Evolutionary conservation across 2,888 invertebrate genomes (phyloP), one percentile per base, ranked within the genome.

Genomic region (Thecophora atra): DNA sequence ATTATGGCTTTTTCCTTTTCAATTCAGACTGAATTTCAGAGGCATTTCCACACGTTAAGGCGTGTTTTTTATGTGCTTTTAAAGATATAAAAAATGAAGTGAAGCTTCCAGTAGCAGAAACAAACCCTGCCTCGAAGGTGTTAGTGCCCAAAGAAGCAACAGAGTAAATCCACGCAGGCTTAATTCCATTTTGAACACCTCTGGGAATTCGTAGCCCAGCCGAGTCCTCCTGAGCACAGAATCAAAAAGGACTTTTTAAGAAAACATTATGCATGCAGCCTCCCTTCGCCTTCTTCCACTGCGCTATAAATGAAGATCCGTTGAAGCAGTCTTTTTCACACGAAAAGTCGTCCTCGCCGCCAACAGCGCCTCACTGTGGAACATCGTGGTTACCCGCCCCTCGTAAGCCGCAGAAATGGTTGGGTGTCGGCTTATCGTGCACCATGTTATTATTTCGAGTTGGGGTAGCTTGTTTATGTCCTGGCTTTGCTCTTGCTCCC

Each of bases 111-210:
- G 24, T 24, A 15, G 13, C 51, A 68, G 70, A 68, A 70, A 24
- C 69, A 71, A 74, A 76, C 73, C 70, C 75, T 73, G 72, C 69
- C 76, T 74, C 73, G 58, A 73, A 74, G 76, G 73, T 67, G 72
- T 67, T 72, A 67, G 71, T 71, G 72, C 75, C 67, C 69, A 63
- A 69, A 72, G 63, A 52, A 58, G n/a, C 56, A 52, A 21, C 44
- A 19, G 51, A 73, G 44, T 68, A 54, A 72, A 68, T 70, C 72
- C 70, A 73, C 73, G 74, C 75, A 73, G 72, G 51, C 74, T 74
- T 77, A 77, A 77, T 76, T 75, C 73, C 75, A 76, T 76, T 76
- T 76, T 76, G 75, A 56, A 72, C 75, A 77, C 78, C 76, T 77
- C 76, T 69, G 78, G 77, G 78, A 78, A 78, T 77, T 74, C 68